Base-by-base conservation (phyloP, 1,140 invertebrate genomes). In the Heliothis virescens region DNA sequence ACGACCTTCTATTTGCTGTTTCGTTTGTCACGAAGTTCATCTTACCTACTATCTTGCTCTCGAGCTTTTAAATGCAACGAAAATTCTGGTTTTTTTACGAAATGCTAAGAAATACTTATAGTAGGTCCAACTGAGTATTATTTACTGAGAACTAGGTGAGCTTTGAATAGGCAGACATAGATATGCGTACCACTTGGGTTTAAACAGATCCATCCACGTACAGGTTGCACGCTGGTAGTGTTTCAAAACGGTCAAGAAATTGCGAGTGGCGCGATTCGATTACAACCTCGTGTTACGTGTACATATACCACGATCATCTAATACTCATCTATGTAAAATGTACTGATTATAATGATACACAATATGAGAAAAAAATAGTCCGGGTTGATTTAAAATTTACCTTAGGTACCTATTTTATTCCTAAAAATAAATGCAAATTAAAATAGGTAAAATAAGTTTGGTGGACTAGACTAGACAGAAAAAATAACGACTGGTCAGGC, bases 171-270 rank as follows among this genome's bases (percentile, higher is more conserved):
- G 57, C 63, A 48, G 63, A 71, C 48, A 71, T 71, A 71, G 67
- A 53, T 50, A 50, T 29, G 21, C 55, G 18, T 48, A 60, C 47
- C 21, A 52, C 13, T 75, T 52, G 60, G 21, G 50, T 55, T 80
- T 65, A 77, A 80, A 74, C 47, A 71, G 75, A 73, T 65, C 55
- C 59, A 48, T 75, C 55, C 59, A 48, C 71, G 13, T 59, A 72
- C 26, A 55, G 26, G 69, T 57, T 72, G 52, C 16, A 34, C 52
- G 75, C 29, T 52, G 78, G 47, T 83, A 79, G 75, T 80, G 73
- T 90, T 90, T 86, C 86, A 84, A 89, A 88, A 88, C 79, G 74
- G 60, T 83, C 84, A 82, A 86, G 85, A 85, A 26, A 83, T 79
- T 80, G 82, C 84, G 78, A 75, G 16, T 11, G 34, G n/a, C 77